Evolutionary conservation across 2,797 vertebrate genomes (phyloP).

Genomic region (Phrynocephalus guinanensis): DNA sequence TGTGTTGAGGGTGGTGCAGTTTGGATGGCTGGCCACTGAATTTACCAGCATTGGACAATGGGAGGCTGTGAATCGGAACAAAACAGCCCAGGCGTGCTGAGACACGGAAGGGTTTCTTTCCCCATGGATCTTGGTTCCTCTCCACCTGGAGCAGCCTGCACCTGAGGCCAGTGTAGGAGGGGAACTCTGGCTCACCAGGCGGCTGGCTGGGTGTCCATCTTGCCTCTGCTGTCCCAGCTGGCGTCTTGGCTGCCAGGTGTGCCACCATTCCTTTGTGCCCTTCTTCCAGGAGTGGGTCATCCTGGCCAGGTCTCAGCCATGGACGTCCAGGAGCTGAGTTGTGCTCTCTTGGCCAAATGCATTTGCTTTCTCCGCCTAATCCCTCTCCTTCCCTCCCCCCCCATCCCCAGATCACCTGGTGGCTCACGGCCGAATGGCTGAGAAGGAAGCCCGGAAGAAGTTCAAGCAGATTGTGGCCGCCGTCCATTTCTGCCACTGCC

Average conservation of each 20-base stretch:
- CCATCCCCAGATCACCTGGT: constrained; percentile 90
- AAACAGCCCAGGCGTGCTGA: no score
- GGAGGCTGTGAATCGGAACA: neutral
- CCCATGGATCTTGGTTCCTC: no score
- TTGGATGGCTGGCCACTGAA: neutral
- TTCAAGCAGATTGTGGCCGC: constrained; percentile 98
- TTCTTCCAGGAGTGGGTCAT: neutral
- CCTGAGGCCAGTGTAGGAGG: neutral
- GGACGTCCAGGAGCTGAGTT: neutral
- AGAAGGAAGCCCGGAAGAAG: constrained; percentile 96
- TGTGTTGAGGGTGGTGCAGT: no score
- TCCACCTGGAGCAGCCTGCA: no score
- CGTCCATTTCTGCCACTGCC: constrained; percentile 97
- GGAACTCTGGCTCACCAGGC: no score
- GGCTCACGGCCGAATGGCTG: constrained; percentile 97
- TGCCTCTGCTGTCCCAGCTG: neutral
- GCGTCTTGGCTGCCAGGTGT: neutral
- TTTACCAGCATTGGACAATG: neutral
- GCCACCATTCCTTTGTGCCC: neutral
- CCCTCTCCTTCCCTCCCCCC: neutral
- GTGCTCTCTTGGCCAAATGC: no score
- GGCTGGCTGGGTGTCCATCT: no score
- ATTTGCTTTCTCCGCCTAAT: no score
- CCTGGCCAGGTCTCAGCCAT: neutral
- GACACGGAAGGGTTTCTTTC: neutral